phyloP scores from a whole-genome alignment of 23 tunicate species.

The Diplosoma virens region DNA sequence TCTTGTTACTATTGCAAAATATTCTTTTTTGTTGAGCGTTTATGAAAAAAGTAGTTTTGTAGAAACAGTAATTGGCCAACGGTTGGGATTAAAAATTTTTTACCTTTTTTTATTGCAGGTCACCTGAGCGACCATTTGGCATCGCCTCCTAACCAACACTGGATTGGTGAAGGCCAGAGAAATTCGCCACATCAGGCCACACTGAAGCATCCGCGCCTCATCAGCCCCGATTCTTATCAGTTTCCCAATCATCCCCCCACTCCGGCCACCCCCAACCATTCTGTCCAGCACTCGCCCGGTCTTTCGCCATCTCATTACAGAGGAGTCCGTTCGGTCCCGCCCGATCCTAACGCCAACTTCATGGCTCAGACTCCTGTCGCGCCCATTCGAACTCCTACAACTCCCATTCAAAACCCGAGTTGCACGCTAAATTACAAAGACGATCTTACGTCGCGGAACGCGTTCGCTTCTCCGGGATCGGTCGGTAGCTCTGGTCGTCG shows the following conservation, averaged over 20 bases:
- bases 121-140: slow-evolving; percentile 59
- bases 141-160: slow-evolving; percentile 44
- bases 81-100: not conserved
- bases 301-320: not conserved
- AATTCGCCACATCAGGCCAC: slow-evolving; percentile 42
- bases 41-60: no score
- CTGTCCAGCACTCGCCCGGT: not conserved
- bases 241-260: not conserved
- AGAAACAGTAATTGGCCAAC: no score
- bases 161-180: slow-evolving; percentile 30
- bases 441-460: not conserved
- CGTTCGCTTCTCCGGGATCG: slow-evolving; percentile 5
- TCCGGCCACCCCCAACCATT: not conserved
- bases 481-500: not conserved
- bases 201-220: not conserved
- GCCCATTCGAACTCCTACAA: slow-evolving; percentile 6
- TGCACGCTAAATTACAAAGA: slow-evolving; percentile 9
- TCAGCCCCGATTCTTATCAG: not conserved
- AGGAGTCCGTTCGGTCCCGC: no score
- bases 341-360: not conserved
- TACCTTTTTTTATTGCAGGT: slow-evolving; percentile 38
- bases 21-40: no score
- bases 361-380: not conserved
- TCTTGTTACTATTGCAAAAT: no score
- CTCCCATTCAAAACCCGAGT: not conserved